Conservation (phyloP, 2,888 invertebrate genomes). For the Siphlonurus alternatus region DNA sequence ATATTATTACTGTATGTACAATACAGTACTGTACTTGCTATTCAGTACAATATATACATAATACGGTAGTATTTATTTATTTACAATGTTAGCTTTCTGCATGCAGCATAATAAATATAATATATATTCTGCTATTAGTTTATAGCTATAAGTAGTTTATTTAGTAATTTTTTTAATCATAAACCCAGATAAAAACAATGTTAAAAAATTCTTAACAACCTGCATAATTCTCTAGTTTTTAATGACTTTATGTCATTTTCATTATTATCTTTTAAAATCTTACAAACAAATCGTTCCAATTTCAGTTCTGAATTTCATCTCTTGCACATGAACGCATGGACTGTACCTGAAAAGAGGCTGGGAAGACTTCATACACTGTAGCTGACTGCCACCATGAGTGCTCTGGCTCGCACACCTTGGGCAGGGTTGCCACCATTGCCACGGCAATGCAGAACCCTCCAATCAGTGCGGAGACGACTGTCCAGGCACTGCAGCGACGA, state of each 20-base stretch:
- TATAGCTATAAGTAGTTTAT: too few species aligned
- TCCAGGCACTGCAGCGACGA: conserved; percentile 51
- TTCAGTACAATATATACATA: too few species aligned
- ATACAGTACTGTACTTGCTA: too few species aligned
- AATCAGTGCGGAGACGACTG: conserved; percentile 51
- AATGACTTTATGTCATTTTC: too few species aligned
- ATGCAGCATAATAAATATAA: too few species aligned
- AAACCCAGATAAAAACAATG: not conserved
- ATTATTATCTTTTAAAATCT: not conserved
- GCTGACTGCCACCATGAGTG: conserved; percentile 69
- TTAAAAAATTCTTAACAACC: not conserved
- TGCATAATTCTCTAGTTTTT: too few species aligned
- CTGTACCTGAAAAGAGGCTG: conserved; percentile 58
- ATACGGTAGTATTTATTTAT: too few species aligned
- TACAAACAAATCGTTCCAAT: not conserved
- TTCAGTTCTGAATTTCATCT: conserved; percentile 12
- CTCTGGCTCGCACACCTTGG: conserved; percentile 35
- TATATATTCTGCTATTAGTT: too few species aligned
- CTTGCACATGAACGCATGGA: too few species aligned
- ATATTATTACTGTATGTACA: too few species aligned
- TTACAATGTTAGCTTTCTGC: too few species aligned
- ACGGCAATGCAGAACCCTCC: conserved; percentile 57
- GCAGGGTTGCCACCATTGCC: conserved; percentile 52
- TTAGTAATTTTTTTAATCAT: not conserved
- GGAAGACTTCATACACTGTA: conserved; percentile 71